Evolutionary conservation across 2,113 vertebrate genomes (phyloP), one percentile per base, ranked within the genome.

Genomic region (Desmodus rotundus): DNA sequence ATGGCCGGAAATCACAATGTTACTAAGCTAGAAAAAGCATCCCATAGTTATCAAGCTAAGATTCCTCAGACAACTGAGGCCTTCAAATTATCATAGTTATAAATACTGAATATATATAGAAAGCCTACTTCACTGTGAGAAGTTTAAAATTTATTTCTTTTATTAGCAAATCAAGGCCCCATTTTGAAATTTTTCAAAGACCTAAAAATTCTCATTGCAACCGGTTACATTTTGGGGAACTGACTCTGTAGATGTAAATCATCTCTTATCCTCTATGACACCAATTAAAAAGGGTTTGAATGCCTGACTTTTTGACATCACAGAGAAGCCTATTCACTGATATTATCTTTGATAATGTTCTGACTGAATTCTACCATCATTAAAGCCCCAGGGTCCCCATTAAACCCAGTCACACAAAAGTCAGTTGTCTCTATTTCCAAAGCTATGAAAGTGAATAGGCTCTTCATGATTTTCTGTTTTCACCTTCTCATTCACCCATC

Each of bases 391-490:
- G 63, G 72, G 45, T 85, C 28, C 83, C 56, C 82, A 93, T 36
- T 95, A 94, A 88, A 78, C 20, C 70, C 41, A 93, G 33, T 45
- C 61, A 94, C 63, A 93, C 26, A 91, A 47, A 93, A 87, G 50
- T 80, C 70, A 73, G 76, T 11, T 65, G 45, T 92, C 85, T 91
- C 52, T 63, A 85, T 50, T 93, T 89, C 43, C 33, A 88, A 91
- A 91, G n/a, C 61, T 83, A 82, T 89, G 81, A 47, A 86, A 85
- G 43, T 86, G 65, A 95, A 85, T 1, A 85, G 47, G 17, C 65
- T 93, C 65, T 78, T 65, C 15, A 83, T 61, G 41, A 74, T 58
- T 96, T 92, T 45, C 91, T 88, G 41, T 77, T 85, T 76, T 63
- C 7, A 4, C 26, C 38, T 91, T 88, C 72, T 91, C 77, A 91